Evolutionary conservation across 2,888 invertebrate genomes (phyloP).

Genomic region (Eurois occulta): DNA sequence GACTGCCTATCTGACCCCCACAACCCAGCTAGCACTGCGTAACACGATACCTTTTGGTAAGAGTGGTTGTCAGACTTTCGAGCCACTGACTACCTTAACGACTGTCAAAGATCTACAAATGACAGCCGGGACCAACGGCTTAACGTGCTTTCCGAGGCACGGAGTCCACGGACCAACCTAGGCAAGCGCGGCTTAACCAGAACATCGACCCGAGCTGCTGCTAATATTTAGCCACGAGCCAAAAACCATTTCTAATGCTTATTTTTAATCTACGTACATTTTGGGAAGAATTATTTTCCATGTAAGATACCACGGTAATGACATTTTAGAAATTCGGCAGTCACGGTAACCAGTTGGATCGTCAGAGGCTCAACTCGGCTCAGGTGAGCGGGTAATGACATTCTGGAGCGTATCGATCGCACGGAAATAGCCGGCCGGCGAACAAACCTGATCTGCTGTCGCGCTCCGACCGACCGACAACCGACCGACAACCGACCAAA

Average conservation of each 20-base stretch:
- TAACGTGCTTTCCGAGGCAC: too few species aligned
- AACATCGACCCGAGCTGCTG: too few species aligned
- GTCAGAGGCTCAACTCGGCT: constrained; percentile 62
- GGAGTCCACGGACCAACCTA: too few species aligned
- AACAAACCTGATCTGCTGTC: constrained; percentile 61
- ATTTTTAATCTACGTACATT: constrained; percentile 29
- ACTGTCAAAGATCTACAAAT: too few species aligned
- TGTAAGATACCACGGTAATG: constrained; percentile 43
- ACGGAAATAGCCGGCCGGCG: constrained; percentile 72
- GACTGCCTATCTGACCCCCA: too few species aligned
- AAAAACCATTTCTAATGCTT: constrained; percentile 7
- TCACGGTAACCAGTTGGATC: constrained; percentile 63
- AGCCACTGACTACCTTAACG: too few species aligned
- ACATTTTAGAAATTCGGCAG: constrained; percentile 58
- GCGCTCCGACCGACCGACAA: constrained; percentile 42
- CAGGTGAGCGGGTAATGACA: constrained; percentile 79
- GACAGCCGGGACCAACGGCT: too few species aligned
- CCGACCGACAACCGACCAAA: constrained; percentile 34
- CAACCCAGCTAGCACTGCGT: too few species aligned
- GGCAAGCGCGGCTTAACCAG: too few species aligned
- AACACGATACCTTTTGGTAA: too few species aligned
- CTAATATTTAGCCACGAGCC: too few species aligned
- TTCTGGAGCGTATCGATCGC: constrained; percentile 79
- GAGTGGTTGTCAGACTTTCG: too few species aligned
- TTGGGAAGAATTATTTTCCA: constrained; percentile 13